phyloP scores from a whole-genome alignment of 2,888 invertebrate genomes.

The Parascotia fuliginaria region DNA sequence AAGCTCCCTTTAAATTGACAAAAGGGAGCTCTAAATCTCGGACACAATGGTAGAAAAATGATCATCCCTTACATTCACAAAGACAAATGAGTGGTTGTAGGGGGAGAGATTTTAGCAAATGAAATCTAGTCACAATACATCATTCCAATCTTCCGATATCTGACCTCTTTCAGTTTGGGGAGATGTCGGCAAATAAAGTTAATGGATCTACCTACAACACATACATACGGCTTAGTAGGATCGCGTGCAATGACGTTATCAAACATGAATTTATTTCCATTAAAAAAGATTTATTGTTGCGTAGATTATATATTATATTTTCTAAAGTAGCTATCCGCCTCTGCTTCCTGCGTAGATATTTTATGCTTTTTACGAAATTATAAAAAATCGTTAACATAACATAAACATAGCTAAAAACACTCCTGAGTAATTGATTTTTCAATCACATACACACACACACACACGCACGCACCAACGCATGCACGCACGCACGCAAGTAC shows the following conservation, averaged over 20 bases:
- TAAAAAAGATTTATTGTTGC: too few relatives aligned
- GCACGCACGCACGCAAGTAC: too few relatives aligned
- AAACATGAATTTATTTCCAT: too few relatives aligned
- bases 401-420: too few relatives aligned
- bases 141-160: constrained; percentile 72
- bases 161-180: constrained; percentile 64
- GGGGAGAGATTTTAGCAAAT: constrained; percentile 46
- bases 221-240: constrained; percentile 40
- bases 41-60: constrained; percentile 24
- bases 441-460: too few relatives aligned
- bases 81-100: constrained; percentile 27
- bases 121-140: constrained; percentile 74
- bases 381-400: too few relatives aligned
- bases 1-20: constrained; percentile 12
- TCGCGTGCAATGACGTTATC: neutral
- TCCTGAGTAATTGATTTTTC: too few relatives aligned
- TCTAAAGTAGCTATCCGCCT: too few relatives aligned
- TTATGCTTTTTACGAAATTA: too few relatives aligned
- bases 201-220: constrained; percentile 60
- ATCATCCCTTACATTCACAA: constrained; percentile 30
- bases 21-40: constrained; percentile 6
- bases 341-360: too few relatives aligned
- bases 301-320: too few relatives aligned
- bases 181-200: constrained; percentile 74
- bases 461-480: too few relatives aligned